phyloP scores from a whole-genome alignment of 2,888 invertebrate genomes.

The Eupsilia transversa region DNA sequence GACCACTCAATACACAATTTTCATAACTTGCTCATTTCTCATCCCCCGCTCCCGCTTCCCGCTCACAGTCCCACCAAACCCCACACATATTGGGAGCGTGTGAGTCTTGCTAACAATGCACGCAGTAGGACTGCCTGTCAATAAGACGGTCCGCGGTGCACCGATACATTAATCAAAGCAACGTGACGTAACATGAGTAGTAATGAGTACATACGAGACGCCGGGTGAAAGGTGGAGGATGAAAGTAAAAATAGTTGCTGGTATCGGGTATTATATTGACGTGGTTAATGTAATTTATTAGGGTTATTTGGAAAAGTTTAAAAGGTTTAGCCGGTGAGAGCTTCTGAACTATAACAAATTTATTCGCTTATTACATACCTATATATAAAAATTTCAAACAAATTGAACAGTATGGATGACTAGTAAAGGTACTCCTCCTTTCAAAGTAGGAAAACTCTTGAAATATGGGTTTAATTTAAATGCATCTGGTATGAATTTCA shows the following conservation, averaged over 20 bases:
- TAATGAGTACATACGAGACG: slow-evolving; percentile 34
- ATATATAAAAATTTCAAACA: too few species aligned
- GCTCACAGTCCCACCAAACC: slow-evolving; percentile 20
- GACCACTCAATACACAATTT: not conserved
- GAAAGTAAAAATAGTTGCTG: slow-evolving; percentile 29
- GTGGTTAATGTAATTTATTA: slow-evolving; percentile 11
- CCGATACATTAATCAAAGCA: slow-evolving; percentile 67
- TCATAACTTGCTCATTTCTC: not conserved
- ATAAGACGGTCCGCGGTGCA: slow-evolving; percentile 59
- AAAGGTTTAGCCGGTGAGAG: not conserved
- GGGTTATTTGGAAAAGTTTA: not conserved
- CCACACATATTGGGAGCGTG: slow-evolving; percentile 61
- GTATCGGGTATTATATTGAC: slow-evolving; percentile 6
- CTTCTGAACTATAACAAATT: not conserved
- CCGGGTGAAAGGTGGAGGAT: slow-evolving; percentile 57
- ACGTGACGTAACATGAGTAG: slow-evolving; percentile 56
- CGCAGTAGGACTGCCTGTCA: slow-evolving; percentile 68
- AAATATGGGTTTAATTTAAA: too few species aligned
- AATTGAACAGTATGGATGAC: too few species aligned
- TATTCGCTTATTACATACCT: not conserved
- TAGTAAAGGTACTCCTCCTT: too few species aligned
- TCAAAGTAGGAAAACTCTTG: too few species aligned
- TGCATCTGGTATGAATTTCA: too few species aligned
- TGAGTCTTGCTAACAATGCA: slow-evolving; percentile 67
- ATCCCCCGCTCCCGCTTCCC: not conserved